These are phyloP conservation scores for Labrus mixtus DNA, from an alignment of 2,113 vertebrate species.

Conservation along the genomic window DNA sequence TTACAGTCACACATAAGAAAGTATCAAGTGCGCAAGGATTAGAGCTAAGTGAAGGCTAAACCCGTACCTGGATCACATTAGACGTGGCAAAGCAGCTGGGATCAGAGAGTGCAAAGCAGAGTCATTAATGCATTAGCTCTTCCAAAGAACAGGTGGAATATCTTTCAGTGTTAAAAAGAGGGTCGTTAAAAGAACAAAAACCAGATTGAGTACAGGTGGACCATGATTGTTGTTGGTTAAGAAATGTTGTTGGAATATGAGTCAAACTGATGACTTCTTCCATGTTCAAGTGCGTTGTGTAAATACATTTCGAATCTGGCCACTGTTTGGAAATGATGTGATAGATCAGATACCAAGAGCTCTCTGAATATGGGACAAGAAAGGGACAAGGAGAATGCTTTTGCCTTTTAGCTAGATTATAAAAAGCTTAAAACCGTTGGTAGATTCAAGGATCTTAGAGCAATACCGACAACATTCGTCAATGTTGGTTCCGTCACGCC, in stretches of 20 bases:
- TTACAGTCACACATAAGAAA: slow-evolving; percentile 64
- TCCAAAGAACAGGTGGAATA: slow-evolving; percentile 57
- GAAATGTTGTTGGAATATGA: not conserved
- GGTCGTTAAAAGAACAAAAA: slow-evolving; percentile 7
- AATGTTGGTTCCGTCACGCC: slow-evolving; percentile 1
- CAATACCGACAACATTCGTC: slow-evolving; percentile 1
- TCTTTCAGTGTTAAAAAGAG: slow-evolving; percentile 1
- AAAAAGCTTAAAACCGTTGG: too few species aligned
- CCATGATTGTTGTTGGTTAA: not conserved
- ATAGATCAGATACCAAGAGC: too few species aligned
- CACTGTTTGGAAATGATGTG: too few species aligned
- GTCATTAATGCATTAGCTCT: slow-evolving; percentile 39
- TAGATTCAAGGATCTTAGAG: not conserved
- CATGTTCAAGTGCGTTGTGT: too few species aligned
- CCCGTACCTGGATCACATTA: slow-evolving; percentile 73
- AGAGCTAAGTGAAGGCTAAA: slow-evolving; percentile 63
- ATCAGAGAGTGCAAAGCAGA: slow-evolving; percentile 42
- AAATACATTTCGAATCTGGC: too few species aligned
- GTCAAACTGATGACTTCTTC: too few species aligned
- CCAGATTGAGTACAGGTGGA: slow-evolving; percentile 23
- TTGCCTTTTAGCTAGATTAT: too few species aligned
- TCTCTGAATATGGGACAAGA: not conserved
- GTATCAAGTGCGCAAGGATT: slow-evolving; percentile 69
- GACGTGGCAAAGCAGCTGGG: slow-evolving; percentile 51
- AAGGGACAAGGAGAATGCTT: not conserved